A percentile compares a stretch with the other conserved stretches of the same genome.
Conservation (phyloP, 1,140 invertebrate genomes). For the Riptortus pedestris region DNA sequence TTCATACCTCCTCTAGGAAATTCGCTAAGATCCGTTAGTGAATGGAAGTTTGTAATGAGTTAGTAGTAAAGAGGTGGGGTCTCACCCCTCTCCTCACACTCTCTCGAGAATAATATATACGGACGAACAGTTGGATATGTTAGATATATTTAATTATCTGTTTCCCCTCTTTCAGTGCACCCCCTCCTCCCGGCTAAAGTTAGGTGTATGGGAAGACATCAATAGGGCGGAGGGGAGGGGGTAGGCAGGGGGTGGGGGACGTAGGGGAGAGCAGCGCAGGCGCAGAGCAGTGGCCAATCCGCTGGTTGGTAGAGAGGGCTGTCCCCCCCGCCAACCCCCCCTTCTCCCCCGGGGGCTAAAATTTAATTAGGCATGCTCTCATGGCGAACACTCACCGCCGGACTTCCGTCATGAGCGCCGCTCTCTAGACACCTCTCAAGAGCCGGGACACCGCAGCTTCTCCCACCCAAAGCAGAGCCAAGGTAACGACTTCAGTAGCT, state of each 20-base stretch:
- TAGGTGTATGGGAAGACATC: constrained; percentile 14
- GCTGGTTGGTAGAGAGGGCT: too few species aligned
- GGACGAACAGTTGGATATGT: neutral
- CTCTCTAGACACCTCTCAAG: neutral
- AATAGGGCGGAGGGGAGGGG: constrained; percentile 27
- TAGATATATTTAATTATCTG: constrained; percentile 6
- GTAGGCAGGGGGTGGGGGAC: constrained; percentile 34
- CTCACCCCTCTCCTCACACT: too few species aligned
- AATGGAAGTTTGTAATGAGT: too few species aligned
- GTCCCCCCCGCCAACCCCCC: constrained; percentile 39
- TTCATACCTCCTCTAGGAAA: too few species aligned
- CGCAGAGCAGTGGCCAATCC: constrained; percentile 39
- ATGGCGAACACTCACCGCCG: constrained; percentile 2
- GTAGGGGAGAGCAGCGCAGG: constrained; percentile 40
- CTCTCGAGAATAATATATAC: too few species aligned
- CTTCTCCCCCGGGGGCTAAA: constrained; percentile 32
- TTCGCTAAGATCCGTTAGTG: too few species aligned
- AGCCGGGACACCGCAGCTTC: neutral
- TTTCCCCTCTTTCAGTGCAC: neutral
- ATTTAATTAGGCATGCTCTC: constrained; percentile 4
- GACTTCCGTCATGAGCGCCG: constrained; percentile 9
- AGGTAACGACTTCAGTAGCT: too few species aligned
- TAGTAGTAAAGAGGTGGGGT: too few species aligned
- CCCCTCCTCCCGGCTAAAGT: constrained; percentile 8
- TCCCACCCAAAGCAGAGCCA: too few species aligned